Percentiles rank a stretch among this genome's conserved stretches.
phyloP scores from a whole-genome alignment of 2,888 invertebrate species.

The Marasmarcha lunaedactyla region DNA sequence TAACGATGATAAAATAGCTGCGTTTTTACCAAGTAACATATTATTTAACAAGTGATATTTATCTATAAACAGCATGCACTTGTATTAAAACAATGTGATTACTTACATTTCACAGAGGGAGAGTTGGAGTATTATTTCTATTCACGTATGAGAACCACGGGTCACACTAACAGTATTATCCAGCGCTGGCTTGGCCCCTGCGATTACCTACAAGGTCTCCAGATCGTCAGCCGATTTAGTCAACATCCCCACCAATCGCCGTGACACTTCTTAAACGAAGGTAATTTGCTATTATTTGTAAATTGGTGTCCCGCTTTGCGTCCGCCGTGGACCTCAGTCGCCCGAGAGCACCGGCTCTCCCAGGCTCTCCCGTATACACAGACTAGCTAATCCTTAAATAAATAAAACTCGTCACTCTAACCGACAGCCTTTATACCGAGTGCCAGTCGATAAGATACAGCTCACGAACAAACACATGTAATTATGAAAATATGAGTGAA shows the following conservation, averaged over 20 bases:
- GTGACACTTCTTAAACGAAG: conserved; percentile 68
- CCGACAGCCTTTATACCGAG: conserved; percentile 34
- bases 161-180: background rate
- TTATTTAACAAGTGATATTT: too few relatives aligned
- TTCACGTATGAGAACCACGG: background rate
- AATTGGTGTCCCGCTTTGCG: conserved; percentile 53
- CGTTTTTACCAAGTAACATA: too few relatives aligned
- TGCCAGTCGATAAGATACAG: conserved; percentile 63
- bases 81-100: too few relatives aligned
- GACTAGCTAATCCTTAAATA: conserved; percentile 35
- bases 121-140: background rate
- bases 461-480: conserved; percentile 35
- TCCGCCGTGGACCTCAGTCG: conserved; percentile 55
- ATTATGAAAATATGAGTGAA: conserved; percentile 34
- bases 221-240: conserved; percentile 62
- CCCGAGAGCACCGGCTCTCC: conserved; percentile 49
- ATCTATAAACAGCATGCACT: too few relatives aligned
- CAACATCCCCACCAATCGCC: conserved; percentile 64
- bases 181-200: conserved; percentile 24
- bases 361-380: conserved; percentile 33
- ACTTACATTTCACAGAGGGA: background rate
- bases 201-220: conserved; percentile 64
- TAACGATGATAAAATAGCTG: too few relatives aligned
- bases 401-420: conserved; percentile 36
- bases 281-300: conserved; percentile 70